These are phyloP conservation scores for Kradibia gibbosae DNA, from an alignment of 1,140 invertebrate genomes.

Conservation along the genomic window DNA sequence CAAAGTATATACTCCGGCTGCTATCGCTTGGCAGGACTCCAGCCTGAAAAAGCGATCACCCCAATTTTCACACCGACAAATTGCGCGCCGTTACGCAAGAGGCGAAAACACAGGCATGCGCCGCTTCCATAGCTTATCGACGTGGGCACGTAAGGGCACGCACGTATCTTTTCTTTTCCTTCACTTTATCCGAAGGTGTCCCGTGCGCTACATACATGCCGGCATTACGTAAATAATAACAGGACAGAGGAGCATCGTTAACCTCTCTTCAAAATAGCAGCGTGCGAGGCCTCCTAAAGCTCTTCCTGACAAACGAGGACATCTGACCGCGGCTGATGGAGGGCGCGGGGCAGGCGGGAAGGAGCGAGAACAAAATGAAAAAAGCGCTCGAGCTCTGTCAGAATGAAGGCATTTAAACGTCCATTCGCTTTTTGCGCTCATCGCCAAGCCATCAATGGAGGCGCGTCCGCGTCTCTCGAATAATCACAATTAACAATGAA, in stretches of 20 bases:
- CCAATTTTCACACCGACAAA: too few relatives aligned
- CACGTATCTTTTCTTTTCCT: too few relatives aligned
- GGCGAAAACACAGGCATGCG: too few relatives aligned
- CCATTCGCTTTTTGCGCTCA: background rate
- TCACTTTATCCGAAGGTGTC: too few relatives aligned
- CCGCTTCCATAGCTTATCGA: too few relatives aligned
- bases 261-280: background rate
- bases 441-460: background rate
- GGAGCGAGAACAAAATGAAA: background rate
- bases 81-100: too few relatives aligned
- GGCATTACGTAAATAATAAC: background rate
- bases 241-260: background rate
- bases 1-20: too few relatives aligned
- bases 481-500: background rate
- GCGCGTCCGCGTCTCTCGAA: background rate
- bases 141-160: too few relatives aligned
- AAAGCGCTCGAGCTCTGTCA: background rate
- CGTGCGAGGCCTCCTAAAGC: background rate
- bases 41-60: too few relatives aligned
- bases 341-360: background rate
- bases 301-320: background rate
- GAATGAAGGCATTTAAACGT: conserved; percentile 20
- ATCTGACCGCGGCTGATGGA: too few relatives aligned
- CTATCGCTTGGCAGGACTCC: too few relatives aligned
- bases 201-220: too few relatives aligned